Percentiles rank a stretch among this genome's conserved stretches.
These are phyloP conservation scores for Rhinoderma darwinii DNA, from an alignment of 2,113 vertebrate species.

Conservation along the genomic window DNA sequence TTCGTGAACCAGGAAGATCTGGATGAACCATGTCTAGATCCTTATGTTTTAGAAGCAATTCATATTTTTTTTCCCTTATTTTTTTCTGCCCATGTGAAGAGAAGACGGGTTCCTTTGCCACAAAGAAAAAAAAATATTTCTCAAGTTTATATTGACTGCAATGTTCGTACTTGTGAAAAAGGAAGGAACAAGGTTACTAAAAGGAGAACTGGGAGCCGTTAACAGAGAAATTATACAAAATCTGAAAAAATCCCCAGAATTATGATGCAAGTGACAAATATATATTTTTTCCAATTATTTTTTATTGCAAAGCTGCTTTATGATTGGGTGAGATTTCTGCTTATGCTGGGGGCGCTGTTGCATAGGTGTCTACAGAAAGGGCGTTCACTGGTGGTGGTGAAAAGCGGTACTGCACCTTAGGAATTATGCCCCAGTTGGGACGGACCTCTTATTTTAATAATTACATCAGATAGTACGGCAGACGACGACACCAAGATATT, in stretches of 20 bases:
- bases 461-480: no score
- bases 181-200: background rate
- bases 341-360: background rate
- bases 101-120: background rate
- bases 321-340: background rate
- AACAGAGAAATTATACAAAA: constrained; percentile 11
- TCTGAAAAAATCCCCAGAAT: constrained; percentile 17
- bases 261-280: background rate
- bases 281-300: background rate
- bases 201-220: background rate
- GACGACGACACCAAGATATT: no score
- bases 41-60: background rate
- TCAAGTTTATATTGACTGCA: background rate
- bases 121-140: background rate
- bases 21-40: background rate
- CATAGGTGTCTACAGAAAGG: background rate
- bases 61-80: no score
- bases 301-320: background rate
- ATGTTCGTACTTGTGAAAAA: background rate
- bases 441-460: no score
- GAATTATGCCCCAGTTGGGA: no score
- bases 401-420: background rate
- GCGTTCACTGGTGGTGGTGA: background rate
- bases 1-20: background rate
- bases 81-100: no score